Evolutionary conservation across 1,140 invertebrate genomes (phyloP).

Genomic region (Stenopsyche tienmushanensis): DNA sequence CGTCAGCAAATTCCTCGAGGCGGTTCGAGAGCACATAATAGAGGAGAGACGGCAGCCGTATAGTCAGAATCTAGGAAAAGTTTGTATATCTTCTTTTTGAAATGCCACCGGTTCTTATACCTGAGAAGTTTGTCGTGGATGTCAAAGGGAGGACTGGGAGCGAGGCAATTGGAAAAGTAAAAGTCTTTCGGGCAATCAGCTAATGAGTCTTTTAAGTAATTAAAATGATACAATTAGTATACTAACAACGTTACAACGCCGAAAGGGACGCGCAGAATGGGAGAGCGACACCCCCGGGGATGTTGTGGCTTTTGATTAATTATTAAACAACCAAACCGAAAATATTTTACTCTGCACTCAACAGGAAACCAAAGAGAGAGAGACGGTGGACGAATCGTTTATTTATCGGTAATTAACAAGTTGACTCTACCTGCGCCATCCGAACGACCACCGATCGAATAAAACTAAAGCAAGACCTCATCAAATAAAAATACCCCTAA

Average conservation of each 20-base stretch:
- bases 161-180: slow-evolving; percentile 34
- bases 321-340: slow-evolving; percentile 18
- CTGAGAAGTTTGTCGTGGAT: slow-evolving; percentile 15
- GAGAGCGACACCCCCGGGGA: background rate
- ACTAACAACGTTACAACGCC: slow-evolving; percentile 26
- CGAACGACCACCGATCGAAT: no score
- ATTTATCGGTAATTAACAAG: background rate
- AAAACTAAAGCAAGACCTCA: no score
- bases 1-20: slow-evolving; percentile 21
- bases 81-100: slow-evolving; percentile 1
- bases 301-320: slow-evolving; percentile 32
- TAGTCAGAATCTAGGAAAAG: slow-evolving; percentile 1
- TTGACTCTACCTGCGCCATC: no score
- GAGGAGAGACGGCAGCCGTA: slow-evolving; percentile 4
- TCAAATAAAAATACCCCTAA: no score
- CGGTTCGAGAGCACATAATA: slow-evolving; percentile 21
- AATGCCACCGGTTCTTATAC: background rate
- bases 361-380: background rate
- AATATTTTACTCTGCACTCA: background rate
- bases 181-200: slow-evolving; percentile 40
- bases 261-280: background rate
- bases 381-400: no score
- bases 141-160: slow-evolving; percentile 23
- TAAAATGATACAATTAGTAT: slow-evolving; percentile 42
- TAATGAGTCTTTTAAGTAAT: slow-evolving; percentile 42